Conservation (phyloP, 2,113 vertebrate genomes). For the Leucopsar rothschildi region DNA sequence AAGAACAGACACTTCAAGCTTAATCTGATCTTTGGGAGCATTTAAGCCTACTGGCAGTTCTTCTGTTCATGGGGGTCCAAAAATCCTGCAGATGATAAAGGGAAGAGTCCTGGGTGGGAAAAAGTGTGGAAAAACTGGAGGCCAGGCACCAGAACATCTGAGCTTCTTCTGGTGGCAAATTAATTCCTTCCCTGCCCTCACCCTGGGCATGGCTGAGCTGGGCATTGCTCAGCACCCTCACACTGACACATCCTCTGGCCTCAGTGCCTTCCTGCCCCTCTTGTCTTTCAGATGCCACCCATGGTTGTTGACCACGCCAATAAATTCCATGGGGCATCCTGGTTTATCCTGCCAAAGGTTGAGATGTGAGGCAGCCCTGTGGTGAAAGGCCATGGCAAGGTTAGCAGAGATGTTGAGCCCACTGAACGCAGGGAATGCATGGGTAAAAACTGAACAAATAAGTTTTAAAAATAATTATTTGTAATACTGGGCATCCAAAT, state of each 20-base stretch:
- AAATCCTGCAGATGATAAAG: neutral
- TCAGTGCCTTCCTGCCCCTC: neutral
- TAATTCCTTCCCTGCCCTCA: neutral
- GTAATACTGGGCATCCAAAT: neutral
- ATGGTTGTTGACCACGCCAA: fast-evolving
- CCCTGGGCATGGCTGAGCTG: neutral
- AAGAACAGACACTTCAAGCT: neutral
- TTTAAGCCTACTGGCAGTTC: neutral
- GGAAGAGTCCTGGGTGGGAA: neutral
- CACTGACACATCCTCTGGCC: neutral
- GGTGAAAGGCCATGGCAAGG: fast-evolving
- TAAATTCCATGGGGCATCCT: neutral
- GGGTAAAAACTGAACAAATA: neutral
- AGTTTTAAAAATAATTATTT: neutral
- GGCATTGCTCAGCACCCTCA: neutral
- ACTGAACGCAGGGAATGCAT: neutral
- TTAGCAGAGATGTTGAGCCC: fast-evolving
- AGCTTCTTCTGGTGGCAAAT: neutral
- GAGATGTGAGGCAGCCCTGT: neutral
- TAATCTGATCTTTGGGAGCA: neutral
- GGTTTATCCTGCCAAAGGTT: neutral
- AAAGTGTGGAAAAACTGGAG: neutral
- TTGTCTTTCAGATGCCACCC: neutral
- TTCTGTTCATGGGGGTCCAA: neutral
- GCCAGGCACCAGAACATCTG: neutral